These are phyloP conservation scores for Myrmecobius fasciatus DNA, from an alignment of 2,113 vertebrate genomes.

Conservation along the genomic window DNA sequence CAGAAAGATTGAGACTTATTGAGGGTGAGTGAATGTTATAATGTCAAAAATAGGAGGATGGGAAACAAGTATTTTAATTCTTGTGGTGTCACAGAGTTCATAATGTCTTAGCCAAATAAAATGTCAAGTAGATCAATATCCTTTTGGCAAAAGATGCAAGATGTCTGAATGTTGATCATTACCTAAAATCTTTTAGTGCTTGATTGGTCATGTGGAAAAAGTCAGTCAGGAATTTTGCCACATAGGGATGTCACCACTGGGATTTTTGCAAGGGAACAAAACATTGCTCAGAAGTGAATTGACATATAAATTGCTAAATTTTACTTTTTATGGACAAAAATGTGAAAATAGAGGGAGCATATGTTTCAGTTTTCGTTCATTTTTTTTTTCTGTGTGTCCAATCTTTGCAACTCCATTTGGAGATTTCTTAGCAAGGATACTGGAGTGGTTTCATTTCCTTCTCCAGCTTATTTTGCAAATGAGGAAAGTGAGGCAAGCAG, in stretches of 20 bases:
- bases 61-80: neutral
- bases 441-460: neutral
- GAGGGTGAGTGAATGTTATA: neutral
- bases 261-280: neutral
- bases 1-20: neutral
- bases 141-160: neutral
- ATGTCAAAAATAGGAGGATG: neutral
- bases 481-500: neutral
- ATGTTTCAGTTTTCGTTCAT: neutral
- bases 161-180: neutral
- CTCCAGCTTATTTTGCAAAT: neutral
- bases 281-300: neutral
- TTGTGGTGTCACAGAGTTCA: neutral
- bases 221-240: neutral
- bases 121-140: neutral
- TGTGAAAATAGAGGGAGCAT: neutral
- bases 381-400: neutral
- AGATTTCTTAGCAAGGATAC: too few species aligned
- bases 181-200: neutral
- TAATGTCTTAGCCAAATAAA: neutral
- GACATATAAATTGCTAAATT: neutral
- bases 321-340: neutral
- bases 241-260: neutral
- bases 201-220: slow-evolving; percentile 3
- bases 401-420: neutral